Base-by-base conservation (phyloP, 92 coral and sea anemone species). In the Heliopora coerulea region DNA sequence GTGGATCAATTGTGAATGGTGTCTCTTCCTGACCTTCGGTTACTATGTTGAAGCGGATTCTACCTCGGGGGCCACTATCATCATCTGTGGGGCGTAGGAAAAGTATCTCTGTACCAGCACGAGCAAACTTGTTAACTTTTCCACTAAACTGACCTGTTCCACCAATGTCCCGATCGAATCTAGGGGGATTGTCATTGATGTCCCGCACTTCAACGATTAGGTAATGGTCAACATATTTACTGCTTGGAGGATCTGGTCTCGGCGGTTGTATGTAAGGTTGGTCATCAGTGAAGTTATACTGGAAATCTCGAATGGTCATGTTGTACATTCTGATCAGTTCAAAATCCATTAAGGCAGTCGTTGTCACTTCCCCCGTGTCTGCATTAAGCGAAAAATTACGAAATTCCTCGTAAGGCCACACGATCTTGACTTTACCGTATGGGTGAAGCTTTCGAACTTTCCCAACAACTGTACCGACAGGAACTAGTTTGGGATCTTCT, bases 1-100 rank as follows among this genome's bases (percentile, higher is more conserved):
- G 54, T 3, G 84, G n/a, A 48, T 88, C 82, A 73, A 70, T 70
- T 17, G 77, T 52, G 41, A 70, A 70, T 8, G 35, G 46, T 26
- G 62, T 28, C 25, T 70, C 62, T 14, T 33, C 29, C 4, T 5
- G 8, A 34, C 25, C 49, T 1, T 52, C 49, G 21, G 63, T 70
- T 34, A 1, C 19, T 13, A 95, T 70, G 27, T 54, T 34, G 31
- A 30, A 70, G 26, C 77, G 63, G 30, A 70, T 70, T 58, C 77
- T 35, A 31, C 77, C 77, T 30, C 77, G 26, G 21, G 77, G 63
- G 17, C 77, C 77, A 34, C 63, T 52, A 34, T 70, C 77, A 23
- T 54, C 50, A 52, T 70, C 77, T 21, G 12, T 34, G 0, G 77
- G 63, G 21, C 54, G 49, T 1, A 70, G 19, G 12, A 31, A 26